Evolutionary conservation across 2,888 invertebrate genomes (phyloP).

Genomic region (Drosophila anceps): DNA sequence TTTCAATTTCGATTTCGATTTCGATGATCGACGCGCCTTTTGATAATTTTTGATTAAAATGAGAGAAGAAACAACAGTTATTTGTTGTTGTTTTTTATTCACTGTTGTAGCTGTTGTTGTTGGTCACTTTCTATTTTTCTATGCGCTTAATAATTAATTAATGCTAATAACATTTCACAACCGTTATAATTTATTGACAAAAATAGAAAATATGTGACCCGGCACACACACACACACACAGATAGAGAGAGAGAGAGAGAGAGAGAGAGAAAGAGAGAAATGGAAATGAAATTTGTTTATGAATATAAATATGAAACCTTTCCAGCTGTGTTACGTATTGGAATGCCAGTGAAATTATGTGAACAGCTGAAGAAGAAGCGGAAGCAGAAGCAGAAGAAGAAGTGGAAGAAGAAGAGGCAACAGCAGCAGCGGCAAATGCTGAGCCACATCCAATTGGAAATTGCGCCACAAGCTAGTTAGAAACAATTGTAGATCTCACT

Average conservation of each 20-base stretch:
- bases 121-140: slow-evolving; percentile 81
- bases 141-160: slow-evolving; percentile 81
- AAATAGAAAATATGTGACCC: slow-evolving; percentile 70
- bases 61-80: slow-evolving; percentile 4
- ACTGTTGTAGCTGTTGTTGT: slow-evolving; percentile 10
- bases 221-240: slow-evolving; percentile 14
- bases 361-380: slow-evolving; percentile 18
- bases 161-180: slow-evolving; percentile 83
- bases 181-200: slow-evolving; percentile 81
- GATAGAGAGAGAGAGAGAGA: slow-evolving; percentile 6
- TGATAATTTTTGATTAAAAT: slow-evolving; percentile 43
- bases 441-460: slow-evolving; percentile 7
- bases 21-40: slow-evolving; percentile 1
- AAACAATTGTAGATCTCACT: background rate
- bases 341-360: slow-evolving; percentile 69
- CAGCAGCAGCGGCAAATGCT: slow-evolving; percentile 9
- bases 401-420: slow-evolving; percentile 9
- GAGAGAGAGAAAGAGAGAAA: slow-evolving; percentile 9
- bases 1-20: slow-evolving; percentile 14
- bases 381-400: slow-evolving; percentile 7
- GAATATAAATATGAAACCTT: slow-evolving; percentile 38
- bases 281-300: slow-evolving; percentile 55
- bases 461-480: background rate
- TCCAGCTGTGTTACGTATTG: slow-evolving; percentile 61
- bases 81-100: slow-evolving; percentile 18